Conservation (phyloP, 1,140 invertebrate genomes). For the Scaptodrosophila lebanonensis region DNA sequence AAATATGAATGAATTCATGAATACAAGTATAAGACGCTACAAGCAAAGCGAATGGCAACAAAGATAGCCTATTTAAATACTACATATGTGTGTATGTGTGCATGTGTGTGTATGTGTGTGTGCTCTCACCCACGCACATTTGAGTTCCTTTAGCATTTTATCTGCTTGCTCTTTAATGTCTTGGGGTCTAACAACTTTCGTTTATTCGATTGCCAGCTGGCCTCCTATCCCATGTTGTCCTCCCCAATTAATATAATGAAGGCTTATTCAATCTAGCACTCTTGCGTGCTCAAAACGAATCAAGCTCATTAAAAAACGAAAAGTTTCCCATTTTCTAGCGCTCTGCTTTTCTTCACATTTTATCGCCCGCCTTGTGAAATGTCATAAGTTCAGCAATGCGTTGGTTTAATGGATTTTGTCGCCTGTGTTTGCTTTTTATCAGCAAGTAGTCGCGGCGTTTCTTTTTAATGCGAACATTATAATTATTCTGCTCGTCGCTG, state of each 20-base stretch:
- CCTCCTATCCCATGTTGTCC: no score
- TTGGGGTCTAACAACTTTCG: slow-evolving; percentile 19
- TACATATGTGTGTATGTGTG: not conserved
- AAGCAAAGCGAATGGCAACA: slow-evolving; percentile 7
- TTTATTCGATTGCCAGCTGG: no score
- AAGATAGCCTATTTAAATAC: slow-evolving; percentile 36
- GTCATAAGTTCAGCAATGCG: slow-evolving; percentile 49
- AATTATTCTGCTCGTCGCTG: no score
- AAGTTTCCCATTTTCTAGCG: no score
- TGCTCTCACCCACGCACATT: slow-evolving; percentile 33
- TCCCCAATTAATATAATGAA: slow-evolving; percentile 30
- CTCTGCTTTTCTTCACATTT: no score
- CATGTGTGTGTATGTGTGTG: not conserved
- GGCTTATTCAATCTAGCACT: slow-evolving; percentile 36
- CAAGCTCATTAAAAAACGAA: slow-evolving; percentile 35
- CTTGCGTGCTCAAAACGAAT: slow-evolving; percentile 17
- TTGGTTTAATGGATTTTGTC: slow-evolving; percentile 32
- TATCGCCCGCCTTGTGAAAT: slow-evolving; percentile 33
- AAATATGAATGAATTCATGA: slow-evolving; percentile 47
- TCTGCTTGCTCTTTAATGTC: slow-evolving; percentile 20
- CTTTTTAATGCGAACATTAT: no score
- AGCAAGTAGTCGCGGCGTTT: no score
- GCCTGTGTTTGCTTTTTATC: no score
- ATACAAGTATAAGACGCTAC: slow-evolving; percentile 6
- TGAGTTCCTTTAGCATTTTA: slow-evolving; percentile 40